Percentiles rank a stretch among this genome's conserved stretches.
Evolutionary conservation across 1,140 invertebrate species (phyloP).

Genomic region (Ptiloglossa arizonensis): DNA sequence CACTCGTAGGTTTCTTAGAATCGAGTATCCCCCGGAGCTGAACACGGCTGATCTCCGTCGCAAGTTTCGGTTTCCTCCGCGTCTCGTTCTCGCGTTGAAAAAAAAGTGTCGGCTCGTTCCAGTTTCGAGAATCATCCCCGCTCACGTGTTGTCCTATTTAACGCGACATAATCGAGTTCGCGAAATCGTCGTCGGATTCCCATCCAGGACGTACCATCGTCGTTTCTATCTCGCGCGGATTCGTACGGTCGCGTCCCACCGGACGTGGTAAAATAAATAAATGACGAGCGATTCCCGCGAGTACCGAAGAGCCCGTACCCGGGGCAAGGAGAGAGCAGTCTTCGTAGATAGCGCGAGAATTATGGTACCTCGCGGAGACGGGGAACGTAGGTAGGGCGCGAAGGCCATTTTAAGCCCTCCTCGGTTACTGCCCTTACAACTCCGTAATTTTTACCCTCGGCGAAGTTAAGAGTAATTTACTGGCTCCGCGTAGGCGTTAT

Average conservation of each 20-base stretch:
- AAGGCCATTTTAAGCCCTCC: slow-evolving; percentile 67
- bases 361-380: slow-evolving; percentile 71
- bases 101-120: too few relatives aligned
- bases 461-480: slow-evolving; percentile 81
- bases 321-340: slow-evolving; percentile 68
- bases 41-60: too few relatives aligned
- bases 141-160: neutral
- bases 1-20: too few relatives aligned
- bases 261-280: slow-evolving; percentile 77
- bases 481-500: slow-evolving; percentile 71
- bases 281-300: slow-evolving; percentile 75
- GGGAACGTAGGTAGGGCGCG: slow-evolving; percentile 18
- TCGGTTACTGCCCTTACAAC: slow-evolving; percentile 73
- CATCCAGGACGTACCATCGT: neutral
- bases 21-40: too few relatives aligned
- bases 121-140: too few relatives aligned
- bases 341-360: slow-evolving; percentile 79
- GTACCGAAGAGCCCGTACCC: slow-evolving; percentile 30
- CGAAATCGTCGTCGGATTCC: neutral
- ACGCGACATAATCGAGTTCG: neutral
- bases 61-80: too few relatives aligned
- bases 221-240: slow-evolving; percentile 50
- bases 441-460: slow-evolving; percentile 80
- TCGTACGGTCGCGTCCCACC: slow-evolving; percentile 64
- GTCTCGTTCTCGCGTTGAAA: too few relatives aligned